Conservation (phyloP, 2,888 invertebrate genomes). For the Drosophila barbarae region DNA sequence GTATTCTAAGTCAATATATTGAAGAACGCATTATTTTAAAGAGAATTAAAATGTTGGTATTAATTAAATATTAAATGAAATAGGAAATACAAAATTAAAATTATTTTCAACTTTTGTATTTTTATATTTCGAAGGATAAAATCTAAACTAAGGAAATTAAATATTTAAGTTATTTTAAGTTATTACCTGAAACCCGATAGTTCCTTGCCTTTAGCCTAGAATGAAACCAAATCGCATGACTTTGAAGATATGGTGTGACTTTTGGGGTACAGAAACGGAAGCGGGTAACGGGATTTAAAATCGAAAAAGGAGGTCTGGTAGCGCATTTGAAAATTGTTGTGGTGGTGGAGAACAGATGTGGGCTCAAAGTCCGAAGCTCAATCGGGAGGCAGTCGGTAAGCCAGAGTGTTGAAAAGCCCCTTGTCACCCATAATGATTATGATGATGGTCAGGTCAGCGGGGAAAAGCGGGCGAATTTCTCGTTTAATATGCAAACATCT, state of each 20-base stretch:
- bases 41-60: too few species aligned
- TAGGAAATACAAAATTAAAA: neutral
- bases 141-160: neutral
- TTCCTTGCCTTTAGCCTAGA: neutral
- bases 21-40: too few species aligned
- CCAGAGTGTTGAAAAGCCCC: constrained; percentile 39
- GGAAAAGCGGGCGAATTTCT: constrained; percentile 31
- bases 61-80: too few species aligned
- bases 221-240: constrained; percentile 1
- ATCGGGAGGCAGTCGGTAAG: constrained; percentile 25
- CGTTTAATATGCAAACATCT: constrained; percentile 47
- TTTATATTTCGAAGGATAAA: neutral
- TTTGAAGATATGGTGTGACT: neutral
- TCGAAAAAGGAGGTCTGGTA: constrained; percentile 21
- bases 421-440: constrained; percentile 30
- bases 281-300: neutral
- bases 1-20: too few species aligned
- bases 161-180: neutral
- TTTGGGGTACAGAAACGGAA: constrained; percentile 8
- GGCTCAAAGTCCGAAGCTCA: constrained; percentile 35
- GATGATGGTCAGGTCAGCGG: constrained; percentile 6
- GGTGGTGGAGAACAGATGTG: constrained; percentile 14
- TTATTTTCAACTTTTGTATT: neutral
- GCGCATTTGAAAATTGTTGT: neutral
- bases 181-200: constrained; percentile 1